phyloP scores from a whole-genome alignment of 2,113 vertebrate species.

The Uropsilus gracilis region DNA sequence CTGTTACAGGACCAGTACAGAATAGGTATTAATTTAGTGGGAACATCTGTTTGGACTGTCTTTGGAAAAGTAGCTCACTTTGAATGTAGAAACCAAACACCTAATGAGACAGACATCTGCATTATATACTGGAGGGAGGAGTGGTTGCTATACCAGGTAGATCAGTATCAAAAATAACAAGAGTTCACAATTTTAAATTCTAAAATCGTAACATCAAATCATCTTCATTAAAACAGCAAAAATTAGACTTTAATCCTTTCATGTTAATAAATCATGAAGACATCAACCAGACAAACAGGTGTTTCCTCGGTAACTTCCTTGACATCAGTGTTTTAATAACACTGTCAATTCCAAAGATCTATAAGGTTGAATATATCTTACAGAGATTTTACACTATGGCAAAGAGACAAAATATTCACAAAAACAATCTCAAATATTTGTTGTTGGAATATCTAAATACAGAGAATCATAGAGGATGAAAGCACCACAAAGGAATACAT shows the following conservation, averaged over 20 bases:
- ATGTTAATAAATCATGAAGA: background rate
- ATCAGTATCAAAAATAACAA: background rate
- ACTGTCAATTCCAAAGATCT: background rate
- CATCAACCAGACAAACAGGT: background rate
- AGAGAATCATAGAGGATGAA: background rate
- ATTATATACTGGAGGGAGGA: background rate
- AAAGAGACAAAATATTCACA: background rate
- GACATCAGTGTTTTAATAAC: background rate
- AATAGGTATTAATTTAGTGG: background rate
- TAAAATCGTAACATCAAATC: background rate
- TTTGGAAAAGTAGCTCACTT: background rate
- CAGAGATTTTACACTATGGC: background rate
- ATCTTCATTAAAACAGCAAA: background rate
- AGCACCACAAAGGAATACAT: background rate
- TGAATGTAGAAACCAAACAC: background rate
- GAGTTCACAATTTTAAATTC: background rate
- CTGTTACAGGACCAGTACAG: background rate
- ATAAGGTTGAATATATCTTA: background rate
- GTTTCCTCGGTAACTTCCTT: background rate
- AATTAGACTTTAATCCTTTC: background rate
- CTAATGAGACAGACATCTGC: background rate
- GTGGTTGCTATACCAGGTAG: background rate
- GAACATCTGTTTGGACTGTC: background rate
- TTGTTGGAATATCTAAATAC: background rate
- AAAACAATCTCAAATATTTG: background rate